Evolutionary conservation across 2,797 vertebrate genomes (phyloP), one percentile per base, ranked within the genome.

Genomic region (Crypturellus tataupa): DNA sequence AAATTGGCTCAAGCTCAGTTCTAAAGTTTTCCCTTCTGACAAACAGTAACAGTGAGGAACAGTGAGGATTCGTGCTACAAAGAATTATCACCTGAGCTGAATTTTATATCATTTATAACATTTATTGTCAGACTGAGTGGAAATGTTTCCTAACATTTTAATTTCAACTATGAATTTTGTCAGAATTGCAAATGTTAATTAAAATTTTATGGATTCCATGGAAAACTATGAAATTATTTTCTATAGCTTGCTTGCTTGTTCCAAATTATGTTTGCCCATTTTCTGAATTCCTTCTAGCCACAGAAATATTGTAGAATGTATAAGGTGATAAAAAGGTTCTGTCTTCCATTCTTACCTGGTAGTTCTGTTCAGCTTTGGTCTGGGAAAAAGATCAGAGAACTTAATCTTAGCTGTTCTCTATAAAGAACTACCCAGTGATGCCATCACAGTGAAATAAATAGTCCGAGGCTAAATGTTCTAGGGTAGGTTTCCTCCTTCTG

Each of bases 131-230:
- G 21, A 88, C 14, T 6, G 63, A 81, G 60, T 11, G 11, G 47
- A 93, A 89, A 79, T 84, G 10, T 93, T 91, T 94, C 90, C 42
- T 29, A 67, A 76, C 79, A 81, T 88, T 90, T 67, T 63, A 40
- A 84, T 93, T 73, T 75, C 68, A 84, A 21, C 39, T 63, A 23
- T 65, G 59, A 90, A 59, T 59, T 75, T 75, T 65, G 8, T 37
- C 59, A 75, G 78, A 35, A 21, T 78, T 80, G 83, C 49, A 83
- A 70, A 84, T 58, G 12, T 33, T 80, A 64, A 85, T 42, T 19
- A 39, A 70, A 39, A 27, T 69, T 44, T 70, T 55, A 3, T 3
- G 5, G 23, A 53, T 47, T 75, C 31, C 6, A 20, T 67, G 23
- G 35, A 63, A 87, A 91, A 62, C 19, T 46, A 3, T 27, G 27